A percentile compares a stretch with the other conserved stretches of the same genome.
Conservation (phyloP, 2,113 vertebrate genomes). For the Rhabdomys dilectus region DNA sequence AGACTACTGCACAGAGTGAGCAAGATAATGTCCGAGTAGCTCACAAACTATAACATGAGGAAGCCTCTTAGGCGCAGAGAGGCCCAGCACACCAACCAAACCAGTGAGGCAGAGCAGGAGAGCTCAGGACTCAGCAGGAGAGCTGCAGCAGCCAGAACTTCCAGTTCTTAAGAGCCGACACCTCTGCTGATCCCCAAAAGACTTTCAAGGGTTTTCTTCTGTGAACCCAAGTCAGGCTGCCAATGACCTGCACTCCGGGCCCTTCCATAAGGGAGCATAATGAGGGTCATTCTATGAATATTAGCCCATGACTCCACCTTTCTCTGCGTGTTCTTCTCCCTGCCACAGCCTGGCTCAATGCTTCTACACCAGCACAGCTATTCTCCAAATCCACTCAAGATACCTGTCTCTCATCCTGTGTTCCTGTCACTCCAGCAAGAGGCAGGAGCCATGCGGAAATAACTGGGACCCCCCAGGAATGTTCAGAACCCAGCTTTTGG, state of each 20-base stretch:
- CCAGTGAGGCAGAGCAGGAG: neutral
- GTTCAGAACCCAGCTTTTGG: neutral
- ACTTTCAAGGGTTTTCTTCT: neutral
- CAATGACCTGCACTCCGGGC: neutral
- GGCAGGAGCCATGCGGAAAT: accelerated
- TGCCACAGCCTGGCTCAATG: no score
- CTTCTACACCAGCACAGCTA: no score
- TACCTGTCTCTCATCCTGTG: neutral
- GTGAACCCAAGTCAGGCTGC: neutral
- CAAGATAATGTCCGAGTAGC: neutral
- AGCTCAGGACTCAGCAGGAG: accelerated
- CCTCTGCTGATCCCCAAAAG: neutral
- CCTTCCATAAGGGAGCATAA: neutral
- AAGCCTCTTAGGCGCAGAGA: neutral
- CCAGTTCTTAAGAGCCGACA: neutral
- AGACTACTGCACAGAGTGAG: neutral
- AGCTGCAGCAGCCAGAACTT: neutral
- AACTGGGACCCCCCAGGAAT: neutral
- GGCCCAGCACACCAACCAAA: neutral
- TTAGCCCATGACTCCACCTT: no score
- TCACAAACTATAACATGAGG: no score
- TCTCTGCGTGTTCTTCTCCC: neutral
- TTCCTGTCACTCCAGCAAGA: neutral
- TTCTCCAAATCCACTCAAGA: neutral
- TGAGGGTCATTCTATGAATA: neutral